These are phyloP conservation scores for Drosophila gaucha DNA, from an alignment of 2,888 invertebrate genomes.

Conservation along the genomic window DNA sequence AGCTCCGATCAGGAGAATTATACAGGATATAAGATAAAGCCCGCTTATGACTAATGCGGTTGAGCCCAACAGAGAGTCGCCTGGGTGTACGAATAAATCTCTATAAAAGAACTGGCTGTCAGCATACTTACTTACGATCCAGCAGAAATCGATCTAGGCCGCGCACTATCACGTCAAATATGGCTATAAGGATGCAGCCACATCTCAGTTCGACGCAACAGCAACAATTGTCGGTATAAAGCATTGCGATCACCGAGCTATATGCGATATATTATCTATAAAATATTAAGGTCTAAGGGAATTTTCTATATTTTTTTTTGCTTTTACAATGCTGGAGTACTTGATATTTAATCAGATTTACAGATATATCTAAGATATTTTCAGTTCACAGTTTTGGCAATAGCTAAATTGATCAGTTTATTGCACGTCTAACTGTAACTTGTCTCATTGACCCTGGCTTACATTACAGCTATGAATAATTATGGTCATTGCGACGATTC, in stretches of 20 bases:
- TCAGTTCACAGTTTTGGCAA: too few relatives aligned
- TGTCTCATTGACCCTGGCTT: slow-evolving; percentile 40
- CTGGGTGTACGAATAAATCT: slow-evolving; percentile 11
- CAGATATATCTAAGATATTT: background rate
- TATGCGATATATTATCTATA: background rate
- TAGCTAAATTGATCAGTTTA: background rate
- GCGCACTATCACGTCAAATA: slow-evolving; percentile 61
- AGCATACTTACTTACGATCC: slow-evolving; percentile 51
- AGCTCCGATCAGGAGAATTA: slow-evolving; percentile 52
- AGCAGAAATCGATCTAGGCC: slow-evolving; percentile 58
- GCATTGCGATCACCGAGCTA: slow-evolving; percentile 34
- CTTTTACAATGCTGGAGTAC: background rate
- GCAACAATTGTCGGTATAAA: slow-evolving; percentile 64
- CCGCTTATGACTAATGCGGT: slow-evolving; percentile 54
- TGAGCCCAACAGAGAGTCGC: slow-evolving; percentile 44
- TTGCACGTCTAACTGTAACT: slow-evolving; percentile 4
- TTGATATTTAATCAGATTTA: slow-evolving; percentile 5
- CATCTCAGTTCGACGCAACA: slow-evolving; percentile 54
- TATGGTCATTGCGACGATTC: slow-evolving; percentile 37
- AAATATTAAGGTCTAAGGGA: too few relatives aligned
- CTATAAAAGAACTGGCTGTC: too few relatives aligned
- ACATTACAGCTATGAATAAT: slow-evolving; percentile 35
- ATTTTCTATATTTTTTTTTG: slow-evolving; percentile 5
- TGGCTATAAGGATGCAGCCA: slow-evolving; percentile 67
- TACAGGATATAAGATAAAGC: slow-evolving; percentile 56